Evolutionary conservation across 2,113 vertebrate genomes (phyloP).

Genomic region (Myrmecobius fasciatus): DNA sequence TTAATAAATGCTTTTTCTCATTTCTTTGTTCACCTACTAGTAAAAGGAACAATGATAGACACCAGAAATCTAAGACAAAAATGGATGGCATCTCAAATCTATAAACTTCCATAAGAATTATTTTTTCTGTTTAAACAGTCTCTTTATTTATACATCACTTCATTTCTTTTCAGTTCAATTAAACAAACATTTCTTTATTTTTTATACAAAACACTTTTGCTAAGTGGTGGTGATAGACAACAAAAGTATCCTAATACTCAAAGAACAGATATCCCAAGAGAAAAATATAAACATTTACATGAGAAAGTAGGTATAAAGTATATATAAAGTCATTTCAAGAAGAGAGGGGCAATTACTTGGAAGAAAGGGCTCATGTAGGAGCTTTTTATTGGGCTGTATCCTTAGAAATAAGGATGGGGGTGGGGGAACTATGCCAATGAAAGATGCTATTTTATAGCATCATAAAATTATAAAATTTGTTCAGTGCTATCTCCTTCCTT

Average conservation of each 20-base stretch:
- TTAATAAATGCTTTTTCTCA: background rate
- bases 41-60: background rate
- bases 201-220: background rate
- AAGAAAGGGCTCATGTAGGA: background rate
- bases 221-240: background rate
- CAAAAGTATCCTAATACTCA: background rate
- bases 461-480: constrained; percentile 32
- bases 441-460: constrained; percentile 28
- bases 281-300: background rate
- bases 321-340: background rate
- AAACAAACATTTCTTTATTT: background rate
- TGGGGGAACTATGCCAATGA: background rate
- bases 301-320: background rate
- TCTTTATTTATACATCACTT: background rate
- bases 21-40: background rate
- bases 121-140: background rate
- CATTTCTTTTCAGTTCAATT: background rate
- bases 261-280: background rate
- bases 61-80: background rate
- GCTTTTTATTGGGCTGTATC: background rate
- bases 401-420: constrained; percentile 6
- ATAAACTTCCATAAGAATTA: background rate
- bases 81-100: background rate
- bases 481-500: background rate
- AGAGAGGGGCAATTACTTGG: background rate